Base-by-base conservation (phyloP, 2,113 vertebrate genomes). In the Aspiorhynchus laticeps region DNA sequence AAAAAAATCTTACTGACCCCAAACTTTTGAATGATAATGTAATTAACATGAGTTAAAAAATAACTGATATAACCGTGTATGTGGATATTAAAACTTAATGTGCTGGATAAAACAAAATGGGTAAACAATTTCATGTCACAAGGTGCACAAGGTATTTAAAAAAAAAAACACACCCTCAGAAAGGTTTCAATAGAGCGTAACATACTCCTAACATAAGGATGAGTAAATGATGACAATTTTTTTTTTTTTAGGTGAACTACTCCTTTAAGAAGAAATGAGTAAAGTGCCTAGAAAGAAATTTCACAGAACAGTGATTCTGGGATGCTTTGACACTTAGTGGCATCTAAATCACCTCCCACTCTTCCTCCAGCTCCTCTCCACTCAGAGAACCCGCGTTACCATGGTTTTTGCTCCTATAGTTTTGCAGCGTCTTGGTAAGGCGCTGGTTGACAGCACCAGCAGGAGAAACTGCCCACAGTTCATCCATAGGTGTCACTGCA, bases 331-430 rank as follows among this genome's bases (percentile, higher is more conserved):
- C 80, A 56, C 19, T 53, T 24, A 67, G 51, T 85, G 78, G 69
- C 78, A 59, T 83, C 97, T 95, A 99, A 93, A 99, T 97, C 80
- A 99, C 97, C 91, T 99, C 98, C 98, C 98, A 99, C 89, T 97
- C 98, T 1, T 99, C 98, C 78, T 98, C 98, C 11, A 96, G 95
- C 73, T 98, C 97, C 19, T 99, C 98, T 0, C 89, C 87, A 38
- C 94, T 94, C 19, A 93, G 91, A 74, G 93, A 88, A 3, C 92
- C 46, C 8, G 90, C 93, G 48, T 90, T 91, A 75, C 91, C 91
- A 85, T 94, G 93, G 83, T 91, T 93, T 81, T 93, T 86, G 65
- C 88, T 69, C 0, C 87, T 92, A 0, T 91, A 90, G 87, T 96
- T 97, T 86, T 94, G 95, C 92, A 99, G 97, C n/a, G 96, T 96